Base-by-base conservation (phyloP, 2,113 vertebrate species). In the Drymodes brunneopygia region DNA sequence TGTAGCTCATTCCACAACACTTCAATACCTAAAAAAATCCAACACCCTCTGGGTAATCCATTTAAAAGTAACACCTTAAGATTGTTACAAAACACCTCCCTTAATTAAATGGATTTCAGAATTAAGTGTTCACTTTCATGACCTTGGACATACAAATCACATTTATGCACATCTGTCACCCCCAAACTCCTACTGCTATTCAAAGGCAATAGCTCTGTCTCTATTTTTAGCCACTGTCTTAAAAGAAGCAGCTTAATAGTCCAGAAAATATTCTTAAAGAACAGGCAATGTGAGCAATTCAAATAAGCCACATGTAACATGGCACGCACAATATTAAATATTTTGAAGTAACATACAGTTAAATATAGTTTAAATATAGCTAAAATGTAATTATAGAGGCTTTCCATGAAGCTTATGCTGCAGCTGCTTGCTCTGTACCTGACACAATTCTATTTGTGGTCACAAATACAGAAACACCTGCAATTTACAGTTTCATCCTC, bases 271-370 rank as follows among this genome's bases (percentile, higher is more conserved):
- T 25, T 48, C 69, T 86, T 62, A 16, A 71, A 72, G 21, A 85
- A 51, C 20, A 6, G 14, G 24, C 10, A n/a, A n/a, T 64, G 27
- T 4, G 14, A 72, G 29, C 60, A 79, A 65, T 25, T 90, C 12
- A 57, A 75, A 15, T 38, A 66, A 62, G n/a, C 15, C 19, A 38
- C 3, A 10, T 0, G 1, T n/a, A 86, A 61, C 9, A 35, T 0
- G 1, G 5, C 28, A 31, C 1, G 14, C 5, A 10, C 7, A 81
- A 4, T 35, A 56, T 20, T 48, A 40, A 35, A 18, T 15, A 11
- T 27, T 80, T 44, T n/a, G 19, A 75, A 82, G 31, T 11, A 56
- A 87, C 17, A 28, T 10, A 18, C 2, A 47, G 7, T 44, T 73
- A 36, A 73, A 35, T 36, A 27, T 3, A 66, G 4, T 29, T 81